Evolutionary conservation across 1,140 invertebrate species (phyloP).

Genomic region (Mylabris phalerata): DNA sequence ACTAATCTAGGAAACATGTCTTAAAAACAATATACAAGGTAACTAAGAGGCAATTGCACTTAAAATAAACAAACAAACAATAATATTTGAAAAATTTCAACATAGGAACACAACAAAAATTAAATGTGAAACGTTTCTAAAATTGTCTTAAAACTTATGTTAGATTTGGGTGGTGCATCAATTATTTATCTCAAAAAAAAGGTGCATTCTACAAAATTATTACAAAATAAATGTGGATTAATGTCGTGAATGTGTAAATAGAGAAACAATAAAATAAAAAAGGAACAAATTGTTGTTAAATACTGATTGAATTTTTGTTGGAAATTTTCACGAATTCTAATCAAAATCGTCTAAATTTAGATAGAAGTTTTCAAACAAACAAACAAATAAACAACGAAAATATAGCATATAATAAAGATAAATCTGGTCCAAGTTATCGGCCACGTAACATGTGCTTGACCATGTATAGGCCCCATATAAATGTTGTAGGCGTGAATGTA

Average conservation of each 20-base stretch:
- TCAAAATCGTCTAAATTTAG: too few species aligned
- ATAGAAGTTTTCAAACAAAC: neutral
- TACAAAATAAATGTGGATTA: constrained; percentile 5
- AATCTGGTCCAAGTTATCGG: neutral
- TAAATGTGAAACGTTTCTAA: neutral
- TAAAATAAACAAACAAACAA: constrained; percentile 11
- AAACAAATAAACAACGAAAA: neutral
- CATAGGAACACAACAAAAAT: constrained; percentile 23
- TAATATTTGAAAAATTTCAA: constrained; percentile 1
- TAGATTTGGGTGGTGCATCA: constrained; percentile 16
- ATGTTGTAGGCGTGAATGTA: constrained; percentile 15
- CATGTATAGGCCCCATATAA: constrained; percentile 1
- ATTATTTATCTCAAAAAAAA: neutral
- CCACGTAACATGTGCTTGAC: constrained; percentile 4
- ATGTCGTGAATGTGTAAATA: too few species aligned
- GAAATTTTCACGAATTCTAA: neutral
- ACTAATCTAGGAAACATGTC: constrained; percentile 8
- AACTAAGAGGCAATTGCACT: constrained; percentile 25
- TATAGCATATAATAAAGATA: constrained; percentile 7
- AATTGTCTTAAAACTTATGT: constrained; percentile 15
- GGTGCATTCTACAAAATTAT: constrained; percentile 13
- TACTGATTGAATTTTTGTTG: constrained; percentile 15
- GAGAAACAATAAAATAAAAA: neutral
- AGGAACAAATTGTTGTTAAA: constrained; percentile 24
- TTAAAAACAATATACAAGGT: constrained; percentile 11